Conservation (phyloP, 2,797 vertebrate genomes). For the Microtus agrestis region DNA sequence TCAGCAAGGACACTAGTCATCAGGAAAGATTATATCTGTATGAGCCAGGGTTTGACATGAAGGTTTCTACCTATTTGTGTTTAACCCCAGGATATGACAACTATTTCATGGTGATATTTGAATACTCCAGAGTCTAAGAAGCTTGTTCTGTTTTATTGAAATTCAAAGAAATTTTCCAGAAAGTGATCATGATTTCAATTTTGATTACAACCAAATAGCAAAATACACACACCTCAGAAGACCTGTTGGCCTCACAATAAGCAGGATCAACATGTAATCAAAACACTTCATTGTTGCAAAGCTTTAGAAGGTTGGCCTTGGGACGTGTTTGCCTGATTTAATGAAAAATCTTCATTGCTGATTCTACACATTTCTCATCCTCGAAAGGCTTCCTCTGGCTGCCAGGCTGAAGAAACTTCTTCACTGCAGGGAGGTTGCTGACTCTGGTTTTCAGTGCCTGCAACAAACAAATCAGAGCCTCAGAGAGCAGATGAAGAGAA, state of each 20-base stretch:
- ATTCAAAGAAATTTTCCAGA: neutral
- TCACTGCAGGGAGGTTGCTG: slow-evolving; percentile 88
- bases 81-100: neutral
- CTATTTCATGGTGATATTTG: neutral
- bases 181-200: neutral
- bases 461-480: slow-evolving; percentile 45
- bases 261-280: neutral
- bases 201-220: neutral
- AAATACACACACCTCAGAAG: neutral
- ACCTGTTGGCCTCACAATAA: neutral
- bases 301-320: neutral
- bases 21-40: neutral
- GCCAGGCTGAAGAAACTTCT: slow-evolving; percentile 92
- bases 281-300: neutral
- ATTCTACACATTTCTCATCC: slow-evolving; percentile 80
- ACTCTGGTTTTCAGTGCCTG: slow-evolving; percentile 92
- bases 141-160: neutral
- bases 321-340: neutral
- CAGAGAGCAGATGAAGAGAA: neutral
- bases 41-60: neutral
- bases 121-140: neutral
- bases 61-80: neutral
- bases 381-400: slow-evolving; percentile 91
- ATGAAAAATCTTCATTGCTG: slow-evolving; percentile 80
- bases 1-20: neutral